Evolutionary conservation across 2,113 vertebrate species (phyloP), one percentile per base, ranked within the genome.

Genomic region (Xenopus laevis): DNA sequence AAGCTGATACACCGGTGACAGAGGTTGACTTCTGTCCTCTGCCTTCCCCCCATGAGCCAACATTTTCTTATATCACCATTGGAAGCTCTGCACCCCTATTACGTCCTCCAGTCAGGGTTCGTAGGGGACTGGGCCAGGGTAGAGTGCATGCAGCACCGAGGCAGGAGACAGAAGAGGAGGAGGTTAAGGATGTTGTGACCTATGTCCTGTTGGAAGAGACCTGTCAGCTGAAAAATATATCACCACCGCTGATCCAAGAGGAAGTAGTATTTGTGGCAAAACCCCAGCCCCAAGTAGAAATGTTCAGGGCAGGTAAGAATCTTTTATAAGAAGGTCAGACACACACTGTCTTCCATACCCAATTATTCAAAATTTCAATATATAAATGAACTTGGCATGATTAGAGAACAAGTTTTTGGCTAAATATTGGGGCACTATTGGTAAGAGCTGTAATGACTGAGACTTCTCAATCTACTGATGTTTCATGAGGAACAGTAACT

Each of bases 21-120:
- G 21, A 13, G 72, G 65, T 17, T 77, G 61, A 77, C 50, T 47
- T 64, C 17, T 77, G 74, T 61, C 66, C 74, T 50, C n/a, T 65
- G 33, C 59, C 59, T 27, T 74, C 72, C 65, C 44, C 72, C 20
- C 52, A 67, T 40, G 72, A 74, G n/a, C 72, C 21, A 20, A 65
- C 21, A 6, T 23, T 55, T 11, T 66, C 45, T 15, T 27, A 66
- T 9, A 61, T 70, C 18, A n/a, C 40, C 17, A 61, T 17, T 13
- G 11, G 58, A 33, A 61, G 30, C 60, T 47, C 67, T 40, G 52
- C 12, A 8, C 40, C 68, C n/a, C 47, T 71, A 44, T 23, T 60
- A 10, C 53, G 55, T 17, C 65, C 55, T 16, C 4, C 16, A 46
- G 52, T 21, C 33, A 74, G 65, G 45, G 67, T 20, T 20, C 60